Evolutionary conservation across 2,797 vertebrate genomes (phyloP), one percentile per base, ranked within the genome.

Genomic region (Alfaro cultratus): DNA sequence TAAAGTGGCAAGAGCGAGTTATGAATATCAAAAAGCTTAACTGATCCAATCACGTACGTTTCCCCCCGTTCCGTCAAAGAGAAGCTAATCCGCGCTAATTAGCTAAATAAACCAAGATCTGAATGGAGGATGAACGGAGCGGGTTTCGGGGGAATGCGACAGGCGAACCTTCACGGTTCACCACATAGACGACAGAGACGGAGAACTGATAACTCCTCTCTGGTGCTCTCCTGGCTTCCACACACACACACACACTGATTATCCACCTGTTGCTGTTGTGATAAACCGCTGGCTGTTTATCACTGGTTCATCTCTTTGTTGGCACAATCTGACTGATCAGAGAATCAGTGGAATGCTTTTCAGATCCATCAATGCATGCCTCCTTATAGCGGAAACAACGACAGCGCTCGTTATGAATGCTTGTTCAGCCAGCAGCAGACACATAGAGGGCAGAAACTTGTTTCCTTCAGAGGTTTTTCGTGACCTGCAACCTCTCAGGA

Each of bases 21-120:
- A 75, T 87, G 85, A 89, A 90, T 88, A 88, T 88, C 85, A 90
- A n/a, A 89, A 81, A 5, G n/a, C 79, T 80, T 70, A 73, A 78
- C 78, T 49, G 55, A 79, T 84, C 83, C 77, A 72, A 80, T 88
- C 82, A 76, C n/a, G 46, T 80, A 67, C 0, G 16, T 41, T 64
- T 75, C 67, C 64, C 74, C 13, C 11, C 47, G 45, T 81, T 67
- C 57, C 77, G 78, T 80, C 75, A 78, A 73, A 81, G 76, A 74
- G 76, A 80, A 85, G 75, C 78, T 51, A 21, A 76, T 88, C 85
- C n/a, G 13, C 10, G 16, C 67, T 84, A 88, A 89, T 92, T 85
- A 89, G 85, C 2, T 31, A 49, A 88, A 85, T 85, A 86, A 85
- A 86, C 85, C 75, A 79, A 70, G 60, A 83, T 87, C 72, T 80